phyloP scores from a whole-genome alignment of 2,797 vertebrate genomes.

The Pipistrellus pygmaeus region DNA sequence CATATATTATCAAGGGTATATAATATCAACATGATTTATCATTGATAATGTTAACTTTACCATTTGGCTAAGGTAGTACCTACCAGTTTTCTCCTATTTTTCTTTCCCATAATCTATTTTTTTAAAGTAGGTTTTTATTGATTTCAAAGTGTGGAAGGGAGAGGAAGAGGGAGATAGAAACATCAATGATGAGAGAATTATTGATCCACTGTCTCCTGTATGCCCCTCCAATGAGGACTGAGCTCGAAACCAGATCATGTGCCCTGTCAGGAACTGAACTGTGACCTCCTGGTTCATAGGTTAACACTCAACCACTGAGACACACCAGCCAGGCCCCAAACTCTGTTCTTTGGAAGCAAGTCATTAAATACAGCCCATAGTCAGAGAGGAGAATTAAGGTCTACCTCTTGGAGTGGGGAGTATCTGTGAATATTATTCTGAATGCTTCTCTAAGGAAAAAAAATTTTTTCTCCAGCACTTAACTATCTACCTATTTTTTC shows the following conservation, averaged over 20 bases:
- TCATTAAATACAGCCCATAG: background rate
- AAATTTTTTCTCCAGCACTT: background rate
- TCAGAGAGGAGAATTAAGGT: background rate
- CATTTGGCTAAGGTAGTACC: background rate
- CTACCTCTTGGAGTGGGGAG: background rate
- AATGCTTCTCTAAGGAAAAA: constrained; percentile 35
- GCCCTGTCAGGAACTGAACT: too few relatives aligned
- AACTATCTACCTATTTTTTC: background rate
- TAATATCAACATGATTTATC: background rate
- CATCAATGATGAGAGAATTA: too few relatives aligned
- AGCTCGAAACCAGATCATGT: too few relatives aligned
- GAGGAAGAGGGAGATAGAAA: too few relatives aligned
- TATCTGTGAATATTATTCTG: background rate
- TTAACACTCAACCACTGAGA: too few relatives aligned
- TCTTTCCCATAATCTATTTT: background rate
- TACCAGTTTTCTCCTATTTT: background rate
- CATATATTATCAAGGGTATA: background rate
- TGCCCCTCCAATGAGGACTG: too few relatives aligned
- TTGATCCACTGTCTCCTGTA: too few relatives aligned
- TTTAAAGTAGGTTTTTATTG: too few relatives aligned
- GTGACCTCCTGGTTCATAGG: too few relatives aligned
- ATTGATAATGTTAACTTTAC: background rate
- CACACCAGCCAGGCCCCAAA: background rate
- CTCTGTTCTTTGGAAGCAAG: constrained; percentile 43
- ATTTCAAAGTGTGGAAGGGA: too few relatives aligned